These are phyloP conservation scores for Pipistrellus nathusii DNA, from an alignment of 2,797 vertebrate species.

Conservation along the genomic window DNA sequence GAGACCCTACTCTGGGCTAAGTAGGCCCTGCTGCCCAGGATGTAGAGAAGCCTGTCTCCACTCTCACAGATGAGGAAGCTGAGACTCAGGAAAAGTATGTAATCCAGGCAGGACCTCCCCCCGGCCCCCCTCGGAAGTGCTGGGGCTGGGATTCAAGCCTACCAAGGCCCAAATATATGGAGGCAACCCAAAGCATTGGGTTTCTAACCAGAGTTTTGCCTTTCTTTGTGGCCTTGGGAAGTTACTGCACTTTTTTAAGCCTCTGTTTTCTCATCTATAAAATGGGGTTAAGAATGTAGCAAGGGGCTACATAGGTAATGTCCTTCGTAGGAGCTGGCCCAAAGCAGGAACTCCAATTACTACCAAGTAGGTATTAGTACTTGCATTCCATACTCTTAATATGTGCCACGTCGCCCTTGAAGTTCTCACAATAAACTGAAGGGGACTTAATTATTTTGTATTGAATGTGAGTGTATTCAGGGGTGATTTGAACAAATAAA, in stretches of 20 bases:
- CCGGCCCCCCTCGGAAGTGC: not conserved
- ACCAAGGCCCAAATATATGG: not conserved
- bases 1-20: no score
- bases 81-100: no score
- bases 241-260: not conserved
- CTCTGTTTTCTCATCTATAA: conserved; percentile 48
- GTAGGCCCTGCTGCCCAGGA: not conserved
- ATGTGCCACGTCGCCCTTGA: fast-evolving
- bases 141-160: not conserved
- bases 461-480: not conserved
- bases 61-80: not conserved
- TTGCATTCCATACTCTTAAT: not conserved
- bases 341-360: not conserved
- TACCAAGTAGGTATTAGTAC: fast-evolving
- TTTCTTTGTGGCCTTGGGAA: not conserved
- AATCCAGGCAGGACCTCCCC: no score
- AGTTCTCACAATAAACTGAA: not conserved
- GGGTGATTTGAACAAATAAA: not conserved
- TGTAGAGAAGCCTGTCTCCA: not conserved
- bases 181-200: fast-evolving
- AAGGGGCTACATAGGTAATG: not conserved
- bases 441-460: not conserved
- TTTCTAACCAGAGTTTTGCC: not conserved
- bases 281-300: not conserved
- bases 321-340: not conserved